Percentiles rank a stretch among this genome's conserved stretches.
Evolutionary conservation across 2,888 invertebrate genomes (phyloP).

Genomic region (Mantis religiosa): DNA sequence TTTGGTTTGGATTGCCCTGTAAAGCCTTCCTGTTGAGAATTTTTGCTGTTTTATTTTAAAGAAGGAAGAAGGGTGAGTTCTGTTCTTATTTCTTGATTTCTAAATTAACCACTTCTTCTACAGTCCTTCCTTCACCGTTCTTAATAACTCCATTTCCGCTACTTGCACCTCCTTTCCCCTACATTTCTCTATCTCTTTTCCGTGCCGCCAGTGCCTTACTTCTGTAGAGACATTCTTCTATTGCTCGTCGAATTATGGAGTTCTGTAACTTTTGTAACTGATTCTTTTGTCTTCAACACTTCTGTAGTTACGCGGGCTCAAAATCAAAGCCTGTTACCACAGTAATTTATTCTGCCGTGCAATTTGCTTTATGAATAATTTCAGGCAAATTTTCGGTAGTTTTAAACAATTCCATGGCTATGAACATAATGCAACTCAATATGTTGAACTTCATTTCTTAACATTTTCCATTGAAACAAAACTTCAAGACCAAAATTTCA

Average conservation of each 20-base stretch:
- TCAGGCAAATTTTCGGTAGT: neutral
- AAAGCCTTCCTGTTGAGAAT: neutral
- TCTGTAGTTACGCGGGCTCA: neutral
- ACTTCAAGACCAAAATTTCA: no score
- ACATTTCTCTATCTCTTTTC: neutral
- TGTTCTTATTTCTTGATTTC: neutral
- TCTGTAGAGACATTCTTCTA: neutral
- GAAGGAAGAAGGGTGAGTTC: neutral
- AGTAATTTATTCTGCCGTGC: neutral
- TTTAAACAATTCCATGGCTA: neutral
- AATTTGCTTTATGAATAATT: neutral
- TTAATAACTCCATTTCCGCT: neutral
- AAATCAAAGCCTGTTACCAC: neutral
- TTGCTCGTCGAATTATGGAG: neutral
- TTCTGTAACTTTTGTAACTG: neutral
- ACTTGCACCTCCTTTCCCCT: neutral
- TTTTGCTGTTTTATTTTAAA: neutral
- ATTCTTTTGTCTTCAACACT: neutral
- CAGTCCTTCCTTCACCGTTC: neutral
- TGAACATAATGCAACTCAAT: neutral
- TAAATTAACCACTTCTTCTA: neutral
- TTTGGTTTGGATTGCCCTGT: neutral
- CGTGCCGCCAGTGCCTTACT: neutral
- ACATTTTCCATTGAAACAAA: no score
- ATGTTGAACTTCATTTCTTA: no score